Percentiles rank a stretch among this genome's conserved stretches.
Evolutionary conservation across 2,797 vertebrate genomes (phyloP).

Genomic region (Brachyalestes nurse): DNA sequence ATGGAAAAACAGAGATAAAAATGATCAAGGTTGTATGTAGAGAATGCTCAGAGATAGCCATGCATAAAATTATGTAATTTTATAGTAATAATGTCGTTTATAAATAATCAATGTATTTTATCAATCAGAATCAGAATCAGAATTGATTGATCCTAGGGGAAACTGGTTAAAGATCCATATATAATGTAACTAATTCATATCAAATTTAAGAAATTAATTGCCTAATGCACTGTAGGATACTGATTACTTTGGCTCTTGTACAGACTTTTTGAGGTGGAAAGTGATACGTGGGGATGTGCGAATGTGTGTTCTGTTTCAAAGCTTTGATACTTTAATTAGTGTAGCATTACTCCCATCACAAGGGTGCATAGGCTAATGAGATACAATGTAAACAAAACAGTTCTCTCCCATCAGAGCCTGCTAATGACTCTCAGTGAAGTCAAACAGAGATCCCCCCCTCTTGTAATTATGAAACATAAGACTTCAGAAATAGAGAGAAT

Average conservation of each 20-base stretch:
- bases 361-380: constrained; percentile 62
- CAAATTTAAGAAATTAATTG: too few relatives aligned
- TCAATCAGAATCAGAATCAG: too few relatives aligned
- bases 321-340: constrained; percentile 64
- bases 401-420: constrained; percentile 61
- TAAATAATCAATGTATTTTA: too few relatives aligned
- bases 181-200: too few relatives aligned
- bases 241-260: background rate
- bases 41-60: too few relatives aligned
- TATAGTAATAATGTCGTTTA: too few relatives aligned
- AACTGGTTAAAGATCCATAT: too few relatives aligned
- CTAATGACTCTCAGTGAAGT: constrained; percentile 70
- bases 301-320: constrained; percentile 48
- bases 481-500: background rate
- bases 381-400: constrained; percentile 67
- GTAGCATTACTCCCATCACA: constrained; percentile 67
- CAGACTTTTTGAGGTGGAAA: background rate
- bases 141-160: too few relatives aligned
- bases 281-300: background rate
- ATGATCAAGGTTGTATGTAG: too few relatives aligned
- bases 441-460: background rate
- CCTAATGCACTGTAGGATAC: too few relatives aligned
- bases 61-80: too few relatives aligned
- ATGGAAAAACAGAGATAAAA: too few relatives aligned
- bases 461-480: background rate